phyloP scores from a whole-genome alignment of 2,797 vertebrate species.

The Avahi laniger region DNA sequence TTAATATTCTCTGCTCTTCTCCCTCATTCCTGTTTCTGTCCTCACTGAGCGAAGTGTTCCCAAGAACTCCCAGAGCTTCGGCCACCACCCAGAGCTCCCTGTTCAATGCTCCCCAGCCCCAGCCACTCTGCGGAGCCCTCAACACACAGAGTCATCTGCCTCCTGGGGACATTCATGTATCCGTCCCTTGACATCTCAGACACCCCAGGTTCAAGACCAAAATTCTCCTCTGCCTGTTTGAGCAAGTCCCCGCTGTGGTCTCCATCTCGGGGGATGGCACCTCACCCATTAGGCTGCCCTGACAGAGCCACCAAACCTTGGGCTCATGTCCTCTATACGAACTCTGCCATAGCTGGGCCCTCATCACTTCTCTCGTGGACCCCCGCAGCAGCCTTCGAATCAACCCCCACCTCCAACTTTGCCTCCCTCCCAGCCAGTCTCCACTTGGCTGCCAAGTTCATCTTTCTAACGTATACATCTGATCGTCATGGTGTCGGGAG shows the following conservation, averaged over 20 bases:
- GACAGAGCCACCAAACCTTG: not conserved
- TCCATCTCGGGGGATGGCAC: not conserved
- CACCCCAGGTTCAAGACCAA: not conserved
- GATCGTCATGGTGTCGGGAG: not conserved
- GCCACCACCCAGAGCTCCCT: not conserved
- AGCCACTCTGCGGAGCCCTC: not conserved
- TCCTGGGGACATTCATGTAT: too few relatives aligned
- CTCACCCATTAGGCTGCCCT: not conserved
- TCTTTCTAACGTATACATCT: not conserved
- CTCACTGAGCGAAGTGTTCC: not conserved
- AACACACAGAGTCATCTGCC: not conserved
- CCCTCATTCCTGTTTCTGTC: not conserved
- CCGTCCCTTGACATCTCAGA: not conserved
- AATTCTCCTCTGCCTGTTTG: not conserved
- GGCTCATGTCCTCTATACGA: not conserved
- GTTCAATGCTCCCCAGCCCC: not conserved
- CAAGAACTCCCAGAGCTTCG: not conserved
- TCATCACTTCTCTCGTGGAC: not conserved
- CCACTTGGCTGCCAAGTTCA: not conserved
- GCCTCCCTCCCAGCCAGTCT: not conserved
- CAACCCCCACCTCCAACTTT: not conserved
- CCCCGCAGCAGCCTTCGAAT: not conserved
- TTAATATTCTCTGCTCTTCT: not conserved
- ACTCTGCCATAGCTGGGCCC: not conserved
- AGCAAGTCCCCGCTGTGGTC: not conserved